phyloP scores from a whole-genome alignment of 2,888 invertebrate genomes.

The Proisotoma minuta region DNA sequence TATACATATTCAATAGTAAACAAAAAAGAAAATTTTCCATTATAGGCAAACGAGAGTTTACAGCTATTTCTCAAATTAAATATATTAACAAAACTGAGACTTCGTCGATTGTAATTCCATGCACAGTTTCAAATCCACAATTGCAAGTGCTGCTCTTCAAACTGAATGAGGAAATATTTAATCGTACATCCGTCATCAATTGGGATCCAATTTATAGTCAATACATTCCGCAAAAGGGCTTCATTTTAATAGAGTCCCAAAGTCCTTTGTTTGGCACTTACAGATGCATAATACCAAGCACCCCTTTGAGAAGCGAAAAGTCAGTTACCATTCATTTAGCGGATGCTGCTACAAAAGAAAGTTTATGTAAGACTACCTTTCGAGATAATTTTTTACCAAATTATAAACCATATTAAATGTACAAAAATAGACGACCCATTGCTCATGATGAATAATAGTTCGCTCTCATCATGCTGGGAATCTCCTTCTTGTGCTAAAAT shows the following conservation, averaged over 20 bases:
- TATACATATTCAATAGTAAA: background rate
- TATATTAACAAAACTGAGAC: constrained; percentile 23
- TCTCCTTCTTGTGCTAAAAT: constrained; percentile 16
- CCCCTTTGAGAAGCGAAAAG: constrained; percentile 16
- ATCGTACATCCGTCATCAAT: constrained; percentile 13
- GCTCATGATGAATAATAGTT: too few species aligned
- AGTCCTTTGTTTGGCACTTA: constrained; percentile 27
- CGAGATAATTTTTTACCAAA: too few species aligned
- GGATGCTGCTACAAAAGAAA: constrained; percentile 17
- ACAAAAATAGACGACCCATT: background rate
- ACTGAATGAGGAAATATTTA: constrained; percentile 28
- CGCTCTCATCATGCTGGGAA: constrained; percentile 21
- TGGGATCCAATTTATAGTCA: constrained; percentile 31
- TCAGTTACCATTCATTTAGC: constrained; percentile 19
- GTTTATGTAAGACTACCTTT: constrained; percentile 19
- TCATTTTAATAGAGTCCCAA: too few species aligned
- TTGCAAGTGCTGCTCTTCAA: constrained; percentile 23
- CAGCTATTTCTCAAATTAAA: constrained; percentile 14
- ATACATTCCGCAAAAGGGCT: too few species aligned
- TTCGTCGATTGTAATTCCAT: constrained; percentile 20
- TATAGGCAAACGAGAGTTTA: constrained; percentile 23
- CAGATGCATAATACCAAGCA: constrained; percentile 29
- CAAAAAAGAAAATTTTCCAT: too few species aligned
- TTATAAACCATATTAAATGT: background rate
- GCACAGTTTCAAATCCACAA: constrained; percentile 23